Percentiles rank a stretch among this genome's conserved stretches.
These are phyloP conservation scores for Cosmopolites sordidus DNA, from an alignment of 2,888 invertebrate genomes.

Conservation along the genomic window DNA sequence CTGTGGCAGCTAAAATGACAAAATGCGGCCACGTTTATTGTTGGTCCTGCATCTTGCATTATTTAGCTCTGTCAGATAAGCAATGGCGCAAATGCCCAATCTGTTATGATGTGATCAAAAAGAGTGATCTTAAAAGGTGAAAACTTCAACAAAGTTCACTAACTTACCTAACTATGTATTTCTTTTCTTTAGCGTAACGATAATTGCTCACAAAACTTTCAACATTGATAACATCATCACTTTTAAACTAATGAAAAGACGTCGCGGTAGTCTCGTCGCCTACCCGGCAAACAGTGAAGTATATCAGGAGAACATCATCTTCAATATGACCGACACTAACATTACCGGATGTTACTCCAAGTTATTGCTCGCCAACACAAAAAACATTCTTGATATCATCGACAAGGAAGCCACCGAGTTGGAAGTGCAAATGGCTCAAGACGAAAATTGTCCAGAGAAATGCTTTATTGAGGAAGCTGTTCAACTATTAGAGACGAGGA, in stretches of 20 bases:
- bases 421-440: conserved; percentile 56
- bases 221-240: conserved; percentile 64
- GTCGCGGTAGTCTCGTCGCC: conserved; percentile 54
- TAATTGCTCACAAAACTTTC: conserved; percentile 52
- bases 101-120: conserved; percentile 78
- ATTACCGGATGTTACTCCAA: conserved; percentile 65
- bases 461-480: conserved; percentile 84
- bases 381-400: conserved; percentile 69
- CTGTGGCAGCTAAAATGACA: conserved; percentile 86
- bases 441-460: conserved; percentile 74
- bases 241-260: conserved; percentile 75
- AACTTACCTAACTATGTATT: conserved; percentile 1
- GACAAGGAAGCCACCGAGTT: conserved; percentile 70
- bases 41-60: conserved; percentile 93
- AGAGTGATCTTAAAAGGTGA: conserved; percentile 78
- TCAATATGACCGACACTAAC: conserved; percentile 51
- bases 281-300: conserved; percentile 51
- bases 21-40: conserved; percentile 95
- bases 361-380: conserved; percentile 66
- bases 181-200: conserved; percentile 57
- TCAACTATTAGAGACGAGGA: conserved; percentile 58
- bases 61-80: conserved; percentile 80
- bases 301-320: conserved; percentile 39
- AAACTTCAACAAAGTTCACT: no score
- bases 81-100: conserved; percentile 86